These are phyloP conservation scores for Harpegnathos saltator DNA, from an alignment of 1,140 invertebrate species.

Conservation along the genomic window DNA sequence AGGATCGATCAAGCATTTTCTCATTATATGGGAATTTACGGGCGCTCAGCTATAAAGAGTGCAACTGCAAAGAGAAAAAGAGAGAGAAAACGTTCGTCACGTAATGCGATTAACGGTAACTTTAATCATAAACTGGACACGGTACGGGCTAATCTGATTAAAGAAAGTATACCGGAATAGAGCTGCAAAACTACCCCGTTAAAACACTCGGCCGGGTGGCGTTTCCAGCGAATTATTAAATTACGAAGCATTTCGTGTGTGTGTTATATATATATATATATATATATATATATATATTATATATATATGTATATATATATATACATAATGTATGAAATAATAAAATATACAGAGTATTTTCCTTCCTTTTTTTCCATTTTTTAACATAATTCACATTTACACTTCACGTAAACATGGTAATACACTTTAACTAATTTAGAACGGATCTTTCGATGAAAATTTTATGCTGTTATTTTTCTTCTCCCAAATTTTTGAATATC, in stretches of 20 bases:
- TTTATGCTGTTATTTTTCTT: not conserved
- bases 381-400: not conserved
- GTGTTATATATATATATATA: no score
- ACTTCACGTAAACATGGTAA: not conserved
- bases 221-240: constrained; percentile 28
- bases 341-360: not conserved
- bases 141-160: constrained; percentile 9
- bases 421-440: not conserved
- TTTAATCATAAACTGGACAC: constrained; percentile 20
- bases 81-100: not conserved
- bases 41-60: not conserved
- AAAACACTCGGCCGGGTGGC: not conserved
- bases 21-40: constrained; percentile 7
- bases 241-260: constrained; percentile 22
- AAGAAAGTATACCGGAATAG: not conserved
- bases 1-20: constrained; percentile 35
- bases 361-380: no score
- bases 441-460: not conserved
- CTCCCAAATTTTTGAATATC: not conserved
- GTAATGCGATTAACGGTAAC: not conserved
- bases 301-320: no score
- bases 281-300: no score
- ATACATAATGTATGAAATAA: not conserved
- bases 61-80: not conserved
- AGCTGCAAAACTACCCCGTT: constrained; percentile 20